Evolutionary conservation across 2,888 invertebrate genomes (phyloP).

Genomic region (Mesoligia furuncula): DNA sequence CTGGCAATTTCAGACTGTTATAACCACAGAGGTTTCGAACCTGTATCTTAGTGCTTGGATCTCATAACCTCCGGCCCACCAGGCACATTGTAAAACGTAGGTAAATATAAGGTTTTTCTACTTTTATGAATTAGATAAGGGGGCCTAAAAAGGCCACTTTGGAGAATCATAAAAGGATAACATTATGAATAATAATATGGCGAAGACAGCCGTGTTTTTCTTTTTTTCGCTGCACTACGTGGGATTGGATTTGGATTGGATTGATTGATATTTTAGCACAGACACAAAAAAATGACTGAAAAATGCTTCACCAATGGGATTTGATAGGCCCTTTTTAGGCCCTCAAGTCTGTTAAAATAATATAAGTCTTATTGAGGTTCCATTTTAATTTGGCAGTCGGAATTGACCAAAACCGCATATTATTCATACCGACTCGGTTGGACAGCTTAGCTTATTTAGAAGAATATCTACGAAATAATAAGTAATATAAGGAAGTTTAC

Average conservation of each 20-base stretch:
- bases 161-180: too few relatives aligned
- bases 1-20: background rate
- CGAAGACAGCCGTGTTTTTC: too few relatives aligned
- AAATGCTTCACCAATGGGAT: too few relatives aligned
- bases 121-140: background rate
- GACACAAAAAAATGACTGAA: too few relatives aligned
- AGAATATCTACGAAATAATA: conserved; percentile 11
- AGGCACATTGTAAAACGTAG: background rate
- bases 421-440: background rate
- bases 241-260: too few relatives aligned
- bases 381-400: conserved; percentile 14
- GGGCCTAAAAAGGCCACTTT: too few relatives aligned
- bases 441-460: background rate
- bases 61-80: background rate
- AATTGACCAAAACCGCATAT: background rate
- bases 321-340: too few relatives aligned
- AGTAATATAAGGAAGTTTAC: background rate
- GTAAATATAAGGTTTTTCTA: background rate
- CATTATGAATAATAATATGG: too few relatives aligned
- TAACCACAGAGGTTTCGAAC: background rate
- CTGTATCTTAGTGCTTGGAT: background rate
- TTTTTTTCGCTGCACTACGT: too few relatives aligned
- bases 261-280: too few relatives aligned
- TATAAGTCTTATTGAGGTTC: background rate
- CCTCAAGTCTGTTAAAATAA: background rate